A percentile compares a stretch with the other conserved stretches of the same genome.
These are phyloP conservation scores for Cricetomys ansorgei DNA, from an alignment of 2,113 vertebrate genomes.

Conservation along the genomic window DNA sequence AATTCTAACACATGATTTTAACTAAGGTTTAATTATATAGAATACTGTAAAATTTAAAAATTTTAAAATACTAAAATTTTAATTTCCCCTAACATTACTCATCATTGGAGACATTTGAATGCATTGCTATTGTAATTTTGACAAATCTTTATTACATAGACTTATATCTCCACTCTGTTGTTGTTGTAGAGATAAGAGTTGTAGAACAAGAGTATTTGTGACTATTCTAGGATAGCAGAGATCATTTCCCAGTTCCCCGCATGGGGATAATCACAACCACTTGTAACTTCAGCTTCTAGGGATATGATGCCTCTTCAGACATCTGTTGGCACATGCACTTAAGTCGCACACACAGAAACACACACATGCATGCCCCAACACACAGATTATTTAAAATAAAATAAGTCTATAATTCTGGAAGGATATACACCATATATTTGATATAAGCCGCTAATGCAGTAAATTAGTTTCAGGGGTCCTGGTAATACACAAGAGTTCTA, in stretches of 20 bases:
- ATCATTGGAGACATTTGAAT: not conserved
- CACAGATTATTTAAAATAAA: not conserved
- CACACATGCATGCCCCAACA: not conserved
- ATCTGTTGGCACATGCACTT: not conserved
- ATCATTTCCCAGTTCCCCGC: not conserved
- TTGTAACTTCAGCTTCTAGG: not conserved
- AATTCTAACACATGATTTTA: not conserved
- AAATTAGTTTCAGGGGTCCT: not conserved
- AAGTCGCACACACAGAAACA: not conserved
- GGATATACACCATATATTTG: not conserved
- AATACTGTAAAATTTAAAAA: no score
- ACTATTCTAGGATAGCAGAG: not conserved
- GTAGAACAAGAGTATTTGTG: not conserved
- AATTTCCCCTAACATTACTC: not conserved
- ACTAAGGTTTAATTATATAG: not conserved
- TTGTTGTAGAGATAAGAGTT: not conserved
- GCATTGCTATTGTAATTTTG: no score
- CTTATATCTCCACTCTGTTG: not conserved
- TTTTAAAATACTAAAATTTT: not conserved
- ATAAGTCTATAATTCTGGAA: not conserved
- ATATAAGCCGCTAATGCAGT: not conserved
- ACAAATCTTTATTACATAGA: not conserved
- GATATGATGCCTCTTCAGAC: not conserved
- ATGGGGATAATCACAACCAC: not conserved
- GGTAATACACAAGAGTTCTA: not conserved